Conservation (phyloP, 35 echinoderm and acorn worm species). For the Acanthaster planci region DNA sequence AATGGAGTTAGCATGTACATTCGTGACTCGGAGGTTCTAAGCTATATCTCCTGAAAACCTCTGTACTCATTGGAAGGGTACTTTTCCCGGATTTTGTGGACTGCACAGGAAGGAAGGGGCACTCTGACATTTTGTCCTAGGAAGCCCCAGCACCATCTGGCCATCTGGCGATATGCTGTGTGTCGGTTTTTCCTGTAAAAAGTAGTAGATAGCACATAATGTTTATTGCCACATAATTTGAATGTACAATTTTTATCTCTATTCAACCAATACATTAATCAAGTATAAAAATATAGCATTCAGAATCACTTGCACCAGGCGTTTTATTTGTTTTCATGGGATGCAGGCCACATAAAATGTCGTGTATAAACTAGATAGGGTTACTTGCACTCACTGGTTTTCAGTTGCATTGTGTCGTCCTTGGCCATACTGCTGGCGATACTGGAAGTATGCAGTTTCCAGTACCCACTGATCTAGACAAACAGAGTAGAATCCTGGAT, state of each 20-base stretch:
- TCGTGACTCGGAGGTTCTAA: neutral
- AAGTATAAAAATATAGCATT: neutral
- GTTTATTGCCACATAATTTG: neutral
- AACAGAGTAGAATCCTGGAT: neutral
- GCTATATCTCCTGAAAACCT: neutral
- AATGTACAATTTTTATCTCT: neutral
- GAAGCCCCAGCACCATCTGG: slow-evolving; percentile 55
- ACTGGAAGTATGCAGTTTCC: neutral
- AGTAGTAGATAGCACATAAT: slow-evolving; percentile 1
- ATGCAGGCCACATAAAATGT: neutral
- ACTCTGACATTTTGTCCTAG: slow-evolving; percentile 55
- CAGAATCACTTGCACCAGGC: neutral
- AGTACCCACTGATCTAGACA: neutral
- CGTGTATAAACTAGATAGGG: neutral
- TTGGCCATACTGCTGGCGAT: neutral
- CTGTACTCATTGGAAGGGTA: slow-evolving; percentile 50
- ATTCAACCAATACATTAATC: neutral
- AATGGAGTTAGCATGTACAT: neutral
- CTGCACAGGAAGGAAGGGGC: slow-evolving; percentile 47
- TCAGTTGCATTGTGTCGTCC: neutral
- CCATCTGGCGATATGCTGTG: slow-evolving; percentile 51
- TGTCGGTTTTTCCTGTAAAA: slow-evolving; percentile 46
- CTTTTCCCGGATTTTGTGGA: slow-evolving; percentile 27
- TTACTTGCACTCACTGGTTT: neutral
- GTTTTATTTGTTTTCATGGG: neutral